A percentile compares a stretch with the other conserved stretches of the same genome.
phyloP scores from a whole-genome alignment of 2,888 invertebrate genomes.

The Pheosia gnoma region DNA sequence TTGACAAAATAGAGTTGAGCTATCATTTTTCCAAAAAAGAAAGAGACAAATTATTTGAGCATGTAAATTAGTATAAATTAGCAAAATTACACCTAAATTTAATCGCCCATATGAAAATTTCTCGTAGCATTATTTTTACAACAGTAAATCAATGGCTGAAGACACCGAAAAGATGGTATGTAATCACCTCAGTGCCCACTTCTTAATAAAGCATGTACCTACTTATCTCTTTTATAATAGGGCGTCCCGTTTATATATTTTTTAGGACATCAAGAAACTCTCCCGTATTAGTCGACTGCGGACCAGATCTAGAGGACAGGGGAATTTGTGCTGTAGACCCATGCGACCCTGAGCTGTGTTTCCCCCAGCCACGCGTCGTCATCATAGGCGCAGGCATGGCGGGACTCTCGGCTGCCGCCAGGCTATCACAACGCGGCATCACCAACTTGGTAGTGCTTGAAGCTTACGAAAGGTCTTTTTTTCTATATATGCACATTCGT shows the following conservation, averaged over 20 bases:
- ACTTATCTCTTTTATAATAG: too few relatives aligned
- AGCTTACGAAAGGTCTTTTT: conserved; percentile 87
- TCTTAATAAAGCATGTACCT: too few relatives aligned
- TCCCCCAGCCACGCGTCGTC: conserved; percentile 86
- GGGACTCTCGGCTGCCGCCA: conserved; percentile 90
- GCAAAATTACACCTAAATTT: neutral
- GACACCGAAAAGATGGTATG: conserved; percentile 55
- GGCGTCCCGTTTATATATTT: too few relatives aligned
- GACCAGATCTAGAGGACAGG: conserved; percentile 62
- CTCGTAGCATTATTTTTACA: conserved; percentile 35
- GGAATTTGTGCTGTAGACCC: conserved; percentile 64
- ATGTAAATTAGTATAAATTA: neutral
- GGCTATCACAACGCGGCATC: conserved; percentile 87
- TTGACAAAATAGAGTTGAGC: neutral
- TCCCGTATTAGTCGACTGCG: conserved; percentile 52
- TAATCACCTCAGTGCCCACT: conserved; percentile 7
- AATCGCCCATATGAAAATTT: conserved; percentile 50
- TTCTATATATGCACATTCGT: neutral
- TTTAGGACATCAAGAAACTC: conserved; percentile 51
- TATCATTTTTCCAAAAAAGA: neutral
- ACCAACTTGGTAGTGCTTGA: conserved; percentile 88
- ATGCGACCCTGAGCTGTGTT: conserved; percentile 60
- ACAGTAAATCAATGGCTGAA: conserved; percentile 46
- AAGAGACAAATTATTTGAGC: neutral
- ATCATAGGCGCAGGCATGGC: conserved; percentile 92